phyloP scores from a whole-genome alignment of 2,113 vertebrate species.

The Oncorhynchus tshawytscha region DNA sequence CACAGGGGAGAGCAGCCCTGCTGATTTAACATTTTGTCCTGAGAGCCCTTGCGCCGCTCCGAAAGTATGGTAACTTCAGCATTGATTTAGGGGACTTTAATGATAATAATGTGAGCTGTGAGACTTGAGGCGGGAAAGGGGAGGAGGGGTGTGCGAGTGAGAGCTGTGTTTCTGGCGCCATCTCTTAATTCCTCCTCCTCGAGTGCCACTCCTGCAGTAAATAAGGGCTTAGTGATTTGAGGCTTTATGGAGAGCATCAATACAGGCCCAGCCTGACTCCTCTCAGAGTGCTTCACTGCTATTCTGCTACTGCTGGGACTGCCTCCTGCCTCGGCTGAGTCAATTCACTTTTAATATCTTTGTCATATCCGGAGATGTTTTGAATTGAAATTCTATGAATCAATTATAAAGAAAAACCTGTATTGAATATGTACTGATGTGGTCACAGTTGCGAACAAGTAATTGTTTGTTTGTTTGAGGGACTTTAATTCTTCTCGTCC shows the following conservation, averaged over 20 bases:
- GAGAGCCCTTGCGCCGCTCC: neutral
- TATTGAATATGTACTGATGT: no score
- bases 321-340: neutral
- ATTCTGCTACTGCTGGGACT: neutral
- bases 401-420: neutral
- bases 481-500: neutral
- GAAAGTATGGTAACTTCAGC: constrained; percentile 10
- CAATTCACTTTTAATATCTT: neutral
- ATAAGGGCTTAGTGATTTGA: constrained; percentile 9
- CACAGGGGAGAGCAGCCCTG: neutral
- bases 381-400: neutral
- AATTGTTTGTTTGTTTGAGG: constrained; percentile 1
- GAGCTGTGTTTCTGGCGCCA: neutral
- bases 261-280: neutral
- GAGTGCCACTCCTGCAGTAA: constrained; percentile 13
- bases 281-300: neutral
- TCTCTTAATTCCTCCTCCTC: neutral
- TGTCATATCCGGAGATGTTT: neutral
- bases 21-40: neutral
- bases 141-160: neutral
- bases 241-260: constrained; percentile 14
- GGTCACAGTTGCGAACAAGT: constrained; percentile 1
- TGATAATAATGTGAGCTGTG: constrained; percentile 3
- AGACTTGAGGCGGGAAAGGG: constrained; percentile 5
- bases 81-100: constrained; percentile 9